Base-by-base conservation (phyloP, 1,140 invertebrate genomes). In the Cydia strobilella region DNA sequence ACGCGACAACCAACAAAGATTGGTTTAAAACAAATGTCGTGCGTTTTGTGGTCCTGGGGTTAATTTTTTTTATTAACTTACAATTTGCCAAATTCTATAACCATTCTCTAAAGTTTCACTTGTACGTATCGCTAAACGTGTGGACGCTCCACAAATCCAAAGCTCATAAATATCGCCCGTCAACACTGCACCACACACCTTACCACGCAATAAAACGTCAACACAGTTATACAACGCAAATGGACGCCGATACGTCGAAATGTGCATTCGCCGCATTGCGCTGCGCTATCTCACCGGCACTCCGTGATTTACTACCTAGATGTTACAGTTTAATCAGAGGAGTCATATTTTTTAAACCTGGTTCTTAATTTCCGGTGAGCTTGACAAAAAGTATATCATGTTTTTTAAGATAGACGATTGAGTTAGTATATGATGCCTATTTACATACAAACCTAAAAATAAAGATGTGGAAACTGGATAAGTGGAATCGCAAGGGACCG, bases 161-260 rank as follows among this genome's bases (percentile, higher is more conserved):
- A 65, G 2, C 54, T 65, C 25, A 65, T 65, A 65, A 65, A 65
- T 65, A 65, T 65, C 63, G 13, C 5, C 23, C 5, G 63, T 65
- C 63, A 65, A 65, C 27, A 65, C 63, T 59, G 54, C 20, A 20
- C 54, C 25, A 65, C 27, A 35, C 25, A 65, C 63, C 63, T 65
- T 65, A 65, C 63, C 27, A n/a, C 27, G 63, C 63, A 31, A 65
- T 65, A 65, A 65, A 65, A 35, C 63, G 27, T 65, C 63, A 65
- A 65, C 27, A 65, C 27, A 69, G 65, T 69, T 69, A 31, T 54
- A 35, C 65, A 35, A 69, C 65, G 65, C 31, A 69, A 69, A 69
- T 69, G 65, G 27, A 69, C n/a, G 31, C 31, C 25, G 65, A 69
- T 35, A 69, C 65, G 63, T 66, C 63, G 31, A 69, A 69, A 69